Conservation (phyloP, 2,797 vertebrate genomes). For the Melanotaenia nigrans region DNA sequence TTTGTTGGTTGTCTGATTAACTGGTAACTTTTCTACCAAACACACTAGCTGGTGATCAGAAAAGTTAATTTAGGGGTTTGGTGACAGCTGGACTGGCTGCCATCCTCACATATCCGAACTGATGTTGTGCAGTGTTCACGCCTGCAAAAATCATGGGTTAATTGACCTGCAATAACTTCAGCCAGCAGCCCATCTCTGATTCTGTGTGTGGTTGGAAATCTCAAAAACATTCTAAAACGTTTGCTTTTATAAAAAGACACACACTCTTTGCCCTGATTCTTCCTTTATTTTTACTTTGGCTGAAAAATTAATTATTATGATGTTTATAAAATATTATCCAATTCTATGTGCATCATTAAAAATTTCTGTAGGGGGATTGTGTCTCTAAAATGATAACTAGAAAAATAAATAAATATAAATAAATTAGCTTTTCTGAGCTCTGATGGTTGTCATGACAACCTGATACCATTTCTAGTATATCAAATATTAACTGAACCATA, state of each 20-base stretch:
- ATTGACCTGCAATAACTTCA: conserved; percentile 69
- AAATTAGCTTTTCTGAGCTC: conserved; percentile 31
- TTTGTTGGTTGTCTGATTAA: too few species aligned
- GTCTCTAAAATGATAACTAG: conserved; percentile 25
- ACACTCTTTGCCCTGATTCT: conserved; percentile 9
- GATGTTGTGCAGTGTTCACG: conserved; percentile 52
- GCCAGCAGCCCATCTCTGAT: conserved; percentile 45
- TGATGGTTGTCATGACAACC: conserved; percentile 68
- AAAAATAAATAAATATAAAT: conserved; percentile 34
- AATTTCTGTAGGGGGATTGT: neutral
- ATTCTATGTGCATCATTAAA: too few species aligned
- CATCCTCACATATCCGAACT: conserved; percentile 46
- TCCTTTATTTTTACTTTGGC: neutral
- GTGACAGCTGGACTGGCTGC: conserved; percentile 53
- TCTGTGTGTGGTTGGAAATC: conserved; percentile 29
- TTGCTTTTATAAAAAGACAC: conserved; percentile 28
- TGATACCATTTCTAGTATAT: conserved; percentile 32
- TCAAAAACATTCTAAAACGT: conserved; percentile 21
- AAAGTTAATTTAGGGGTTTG: too few species aligned
- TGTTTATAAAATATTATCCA: too few species aligned
- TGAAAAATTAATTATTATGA: too few species aligned
- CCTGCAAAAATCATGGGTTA: conserved; percentile 58
- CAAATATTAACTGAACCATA: conserved; percentile 48
- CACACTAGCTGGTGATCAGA: conserved; percentile 28
- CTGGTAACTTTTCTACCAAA: too few species aligned